Percentiles rank a stretch among this genome's conserved stretches.
Evolutionary conservation across 37 sponge, comb jelly and placozoan genomes (phyloP).

Genomic region (Crambe crambe): DNA sequence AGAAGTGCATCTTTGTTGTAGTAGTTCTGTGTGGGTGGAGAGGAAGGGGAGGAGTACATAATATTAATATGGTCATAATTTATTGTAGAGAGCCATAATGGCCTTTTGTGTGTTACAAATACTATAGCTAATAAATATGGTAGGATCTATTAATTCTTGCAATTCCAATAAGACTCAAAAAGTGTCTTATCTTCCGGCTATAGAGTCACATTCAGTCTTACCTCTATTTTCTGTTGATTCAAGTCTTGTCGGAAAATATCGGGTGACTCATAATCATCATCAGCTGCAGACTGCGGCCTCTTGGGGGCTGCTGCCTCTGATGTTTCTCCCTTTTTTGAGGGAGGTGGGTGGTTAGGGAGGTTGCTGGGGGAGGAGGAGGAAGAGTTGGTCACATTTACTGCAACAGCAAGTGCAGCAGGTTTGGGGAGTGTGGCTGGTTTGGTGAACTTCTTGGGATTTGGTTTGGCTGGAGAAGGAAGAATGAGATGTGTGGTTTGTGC

Average conservation of each 20-base stretch:
- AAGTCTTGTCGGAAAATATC: neutral
- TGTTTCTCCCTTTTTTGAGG: neutral
- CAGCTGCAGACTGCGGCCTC: neutral
- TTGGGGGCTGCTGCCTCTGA: neutral
- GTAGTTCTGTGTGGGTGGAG: neutral
- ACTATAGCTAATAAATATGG: no score
- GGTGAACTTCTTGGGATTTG: neutral
- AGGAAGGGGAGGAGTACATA: no score
- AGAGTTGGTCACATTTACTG: neutral
- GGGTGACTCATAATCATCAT: conserved; percentile 4
- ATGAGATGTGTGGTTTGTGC: neutral
- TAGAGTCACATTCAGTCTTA: no score
- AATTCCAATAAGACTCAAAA: no score
- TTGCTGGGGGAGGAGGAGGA: neutral
- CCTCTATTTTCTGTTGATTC: conserved; percentile 5
- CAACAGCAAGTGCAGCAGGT: neutral
- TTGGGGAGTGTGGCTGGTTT: neutral
- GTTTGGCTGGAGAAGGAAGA: neutral
- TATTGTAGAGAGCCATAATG: no score
- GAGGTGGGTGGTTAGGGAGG: neutral
- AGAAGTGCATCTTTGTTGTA: neutral
- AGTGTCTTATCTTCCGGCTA: no score
- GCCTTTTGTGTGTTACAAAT: no score
- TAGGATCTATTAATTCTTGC: no score
- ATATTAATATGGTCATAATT: no score